These are phyloP conservation scores for Suncus etruscus DNA, from an alignment of 2,113 vertebrate species.

Conservation along the genomic window DNA sequence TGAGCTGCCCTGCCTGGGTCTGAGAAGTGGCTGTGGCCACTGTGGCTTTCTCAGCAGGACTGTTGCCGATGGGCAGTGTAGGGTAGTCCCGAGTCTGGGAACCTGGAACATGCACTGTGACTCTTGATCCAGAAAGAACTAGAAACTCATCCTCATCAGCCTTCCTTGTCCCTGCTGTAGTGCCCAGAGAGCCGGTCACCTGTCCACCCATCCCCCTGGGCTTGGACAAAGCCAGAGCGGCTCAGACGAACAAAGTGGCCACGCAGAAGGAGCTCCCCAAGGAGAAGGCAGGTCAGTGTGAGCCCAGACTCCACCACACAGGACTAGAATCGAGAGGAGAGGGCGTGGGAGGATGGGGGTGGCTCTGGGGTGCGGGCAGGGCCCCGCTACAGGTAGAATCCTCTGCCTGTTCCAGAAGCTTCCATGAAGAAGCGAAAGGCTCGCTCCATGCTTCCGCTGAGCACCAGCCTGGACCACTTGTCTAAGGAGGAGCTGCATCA, in stretches of 20 bases:
- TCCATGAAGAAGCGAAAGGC: constrained; percentile 93
- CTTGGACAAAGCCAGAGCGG: constrained; percentile 76
- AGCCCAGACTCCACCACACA: too few relatives aligned
- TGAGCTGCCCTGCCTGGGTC: too few relatives aligned
- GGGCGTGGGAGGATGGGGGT: too few relatives aligned
- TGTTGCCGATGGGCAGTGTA: too few relatives aligned
- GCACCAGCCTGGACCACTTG: constrained; percentile 94
- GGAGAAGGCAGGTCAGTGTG: constrained; percentile 91
- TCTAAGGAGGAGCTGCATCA: constrained; percentile 95
- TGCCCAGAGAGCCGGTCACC: constrained; percentile 75
- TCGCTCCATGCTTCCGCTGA: constrained; percentile 94
- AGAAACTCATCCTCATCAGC: not conserved
- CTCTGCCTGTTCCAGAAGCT: constrained; percentile 79
- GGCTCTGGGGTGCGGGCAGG: too few relatives aligned
- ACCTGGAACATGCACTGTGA: too few relatives aligned
- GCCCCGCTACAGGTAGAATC: not conserved
- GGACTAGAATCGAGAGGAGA: too few relatives aligned
- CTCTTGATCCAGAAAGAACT: constrained; percentile 26
- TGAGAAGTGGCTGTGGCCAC: too few relatives aligned
- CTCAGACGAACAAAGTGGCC: constrained; percentile 75
- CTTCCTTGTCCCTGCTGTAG: constrained; percentile 53
- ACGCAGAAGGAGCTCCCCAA: constrained; percentile 87
- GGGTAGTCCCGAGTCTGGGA: too few relatives aligned
- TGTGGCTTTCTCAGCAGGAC: not conserved
- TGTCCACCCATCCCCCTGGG: constrained; percentile 63